Evolutionary conservation across 2,113 vertebrate genomes (phyloP), one percentile per base, ranked within the genome.

Genomic region (Fregetta grallaria): DNA sequence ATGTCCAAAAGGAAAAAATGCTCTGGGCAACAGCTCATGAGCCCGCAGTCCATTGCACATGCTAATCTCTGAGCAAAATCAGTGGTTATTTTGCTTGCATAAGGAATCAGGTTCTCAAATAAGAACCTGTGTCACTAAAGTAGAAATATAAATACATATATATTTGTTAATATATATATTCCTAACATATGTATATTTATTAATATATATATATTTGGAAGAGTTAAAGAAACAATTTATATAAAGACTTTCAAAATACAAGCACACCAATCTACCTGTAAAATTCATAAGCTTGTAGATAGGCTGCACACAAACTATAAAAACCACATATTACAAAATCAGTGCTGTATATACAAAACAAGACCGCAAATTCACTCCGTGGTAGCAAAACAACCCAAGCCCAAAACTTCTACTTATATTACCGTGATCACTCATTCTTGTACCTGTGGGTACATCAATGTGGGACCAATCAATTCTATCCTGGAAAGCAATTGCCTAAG

Each of bases 381-480:
- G 45, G 50, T 30, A 88, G 83, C 72, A 91, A 83, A 84, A 65
- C 36, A 32, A 1, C 19, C 32, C 13, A 1, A 8, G 42, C n/a
- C 53, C 44, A 30, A 9, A 27, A 32, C 20, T 66, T 42, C 52
- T 34, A 6, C 30, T 49, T 34, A 1, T 8, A 7, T 53, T 26
- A 36, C 10, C 6, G 11, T 1, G 3, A 26, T n/a, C 22, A 7
- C 29, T 59, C 58, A 9, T 16, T 53, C 45, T 11, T 1, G 3
- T 61, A 36, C 77, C 56, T 10, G 8, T 4, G 23, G 52, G 53
- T 20, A 30, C 27, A 10, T 0, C 3, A 9, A 12, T 1, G 1
- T 9, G 32, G 40, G 17, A 77, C 32, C 38, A 62, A 7, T 16
- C n/a, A 19, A 80, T 59, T 56, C 44, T 42, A 7, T 6, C 47